These are phyloP conservation scores for Oligia latruncula DNA, from an alignment of 2,888 invertebrate genomes.

Conservation along the genomic window DNA sequence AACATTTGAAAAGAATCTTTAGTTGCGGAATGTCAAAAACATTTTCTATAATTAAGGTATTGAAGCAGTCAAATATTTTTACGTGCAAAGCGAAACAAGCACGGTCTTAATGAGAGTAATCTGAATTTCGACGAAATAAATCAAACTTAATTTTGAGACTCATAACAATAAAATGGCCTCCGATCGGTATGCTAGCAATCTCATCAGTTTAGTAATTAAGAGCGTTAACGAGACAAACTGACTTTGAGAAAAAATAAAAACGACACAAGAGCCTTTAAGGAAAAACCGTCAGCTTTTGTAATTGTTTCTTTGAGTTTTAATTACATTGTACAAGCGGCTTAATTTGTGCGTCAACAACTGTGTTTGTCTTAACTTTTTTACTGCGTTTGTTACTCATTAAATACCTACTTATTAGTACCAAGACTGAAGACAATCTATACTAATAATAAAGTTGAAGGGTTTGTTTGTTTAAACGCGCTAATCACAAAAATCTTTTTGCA, in stretches of 20 bases:
- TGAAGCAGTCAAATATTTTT: not conserved
- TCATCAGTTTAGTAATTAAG: slow-evolving; percentile 38
- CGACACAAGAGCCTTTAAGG: slow-evolving; percentile 10
- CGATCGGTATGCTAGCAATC: slow-evolving; percentile 26
- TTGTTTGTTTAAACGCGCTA: not conserved
- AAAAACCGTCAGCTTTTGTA: slow-evolving; percentile 27
- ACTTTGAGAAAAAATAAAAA: slow-evolving; percentile 35
- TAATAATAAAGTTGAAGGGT: not conserved
- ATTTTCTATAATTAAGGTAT: too few species aligned
- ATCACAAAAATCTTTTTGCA: not conserved
- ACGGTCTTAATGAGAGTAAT: not conserved
- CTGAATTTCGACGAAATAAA: slow-evolving; percentile 20
- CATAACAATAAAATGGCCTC: slow-evolving; percentile 14
- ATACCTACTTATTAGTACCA: not conserved
- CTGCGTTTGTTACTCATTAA: not conserved
- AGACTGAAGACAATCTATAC: not conserved
- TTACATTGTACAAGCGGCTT: slow-evolving; percentile 27
- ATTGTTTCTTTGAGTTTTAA: slow-evolving; percentile 50
- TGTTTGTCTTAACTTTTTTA: slow-evolving; percentile 4
- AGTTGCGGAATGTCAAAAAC: not conserved
- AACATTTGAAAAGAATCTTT: not conserved
- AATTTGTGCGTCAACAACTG: slow-evolving; percentile 25
- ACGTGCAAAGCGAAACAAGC: not conserved
- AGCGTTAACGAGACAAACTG: slow-evolving; percentile 41
- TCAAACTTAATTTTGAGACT: slow-evolving; percentile 10